Percentiles rank a stretch among this genome's conserved stretches.
Conservation (phyloP, 2,797 vertebrate species). For the Malacoctenus gilli region DNA sequence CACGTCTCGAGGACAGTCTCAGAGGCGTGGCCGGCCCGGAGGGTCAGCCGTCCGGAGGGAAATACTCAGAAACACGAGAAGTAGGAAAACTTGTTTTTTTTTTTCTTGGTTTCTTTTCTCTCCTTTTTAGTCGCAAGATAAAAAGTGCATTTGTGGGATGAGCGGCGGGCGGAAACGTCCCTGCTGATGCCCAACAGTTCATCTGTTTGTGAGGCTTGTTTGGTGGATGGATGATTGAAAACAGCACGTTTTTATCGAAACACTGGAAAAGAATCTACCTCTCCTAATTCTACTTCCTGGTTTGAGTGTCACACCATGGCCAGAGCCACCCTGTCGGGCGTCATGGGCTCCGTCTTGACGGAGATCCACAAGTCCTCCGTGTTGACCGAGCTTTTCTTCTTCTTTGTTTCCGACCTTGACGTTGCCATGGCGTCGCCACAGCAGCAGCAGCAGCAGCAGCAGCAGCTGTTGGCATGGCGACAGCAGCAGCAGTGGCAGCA, state of each 20-base stretch:
- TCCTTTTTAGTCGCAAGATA: too few species aligned
- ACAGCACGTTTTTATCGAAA: too few species aligned
- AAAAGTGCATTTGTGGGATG: too few species aligned
- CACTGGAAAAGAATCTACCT: too few species aligned
- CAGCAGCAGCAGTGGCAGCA: conserved; percentile 96
- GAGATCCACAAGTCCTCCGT: conserved; percentile 96
- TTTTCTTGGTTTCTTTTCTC: too few species aligned
- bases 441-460: conserved; percentile 61
- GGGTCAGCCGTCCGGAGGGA: neutral
- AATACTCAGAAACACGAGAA: too few species aligned
- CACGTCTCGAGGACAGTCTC: neutral
- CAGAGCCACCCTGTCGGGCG: conserved; percentile 84
- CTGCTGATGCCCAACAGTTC: too few species aligned
- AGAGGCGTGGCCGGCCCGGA: neutral
- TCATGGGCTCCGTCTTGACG: conserved; percentile 86
- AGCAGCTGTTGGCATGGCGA: conserved; percentile 61
- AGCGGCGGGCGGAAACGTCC: too few species aligned
- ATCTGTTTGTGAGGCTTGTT: too few species aligned
- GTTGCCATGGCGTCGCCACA: conserved; percentile 32
- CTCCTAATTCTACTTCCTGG: too few species aligned
- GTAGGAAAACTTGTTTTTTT: too few species aligned
- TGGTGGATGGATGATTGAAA: too few species aligned
- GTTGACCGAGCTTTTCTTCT: conserved; percentile 78
- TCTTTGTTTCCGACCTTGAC: conserved; percentile 78
- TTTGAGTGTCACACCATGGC: conserved; percentile 57